Percentiles rank a stretch among this genome's conserved stretches.
These are phyloP conservation scores for Sakesphorus luctuosus DNA, from an alignment of 2,113 vertebrate genomes.

Conservation along the genomic window DNA sequence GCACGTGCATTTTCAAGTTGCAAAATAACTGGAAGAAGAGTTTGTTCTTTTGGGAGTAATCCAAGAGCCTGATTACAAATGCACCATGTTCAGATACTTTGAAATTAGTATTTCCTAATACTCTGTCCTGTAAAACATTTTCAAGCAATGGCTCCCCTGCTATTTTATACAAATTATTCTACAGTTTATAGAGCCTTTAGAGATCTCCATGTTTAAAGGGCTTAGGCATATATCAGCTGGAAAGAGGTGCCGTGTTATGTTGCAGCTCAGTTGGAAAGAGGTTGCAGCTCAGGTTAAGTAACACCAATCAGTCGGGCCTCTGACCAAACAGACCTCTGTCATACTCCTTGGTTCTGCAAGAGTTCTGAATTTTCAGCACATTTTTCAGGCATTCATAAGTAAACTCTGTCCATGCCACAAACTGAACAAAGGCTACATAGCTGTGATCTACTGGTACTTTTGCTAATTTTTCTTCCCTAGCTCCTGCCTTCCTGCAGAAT, in stretches of 20 bases:
- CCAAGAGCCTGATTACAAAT: background rate
- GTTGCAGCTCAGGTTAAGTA: background rate
- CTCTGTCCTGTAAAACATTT: background rate
- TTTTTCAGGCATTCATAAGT: background rate
- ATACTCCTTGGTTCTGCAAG: background rate
- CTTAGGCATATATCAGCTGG: background rate
- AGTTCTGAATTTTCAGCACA: background rate
- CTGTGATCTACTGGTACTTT: background rate
- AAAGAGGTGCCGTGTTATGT: background rate
- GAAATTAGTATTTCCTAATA: background rate
- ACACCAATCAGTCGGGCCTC: background rate
- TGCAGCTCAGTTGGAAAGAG: too few relatives aligned
- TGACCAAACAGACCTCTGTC: background rate
- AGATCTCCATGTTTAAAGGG: background rate
- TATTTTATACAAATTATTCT: background rate
- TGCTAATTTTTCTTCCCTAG: background rate
- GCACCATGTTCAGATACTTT: background rate
- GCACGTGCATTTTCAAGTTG: rapidly evolving
- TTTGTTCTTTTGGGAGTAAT: background rate
- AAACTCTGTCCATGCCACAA: background rate
- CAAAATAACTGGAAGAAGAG: background rate
- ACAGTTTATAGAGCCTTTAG: background rate
- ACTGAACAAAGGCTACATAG: background rate
- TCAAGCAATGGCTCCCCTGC: background rate
- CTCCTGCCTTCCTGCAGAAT: background rate